Conservation (phyloP, 2,797 vertebrate species). For the Myotis myotis region DNA sequence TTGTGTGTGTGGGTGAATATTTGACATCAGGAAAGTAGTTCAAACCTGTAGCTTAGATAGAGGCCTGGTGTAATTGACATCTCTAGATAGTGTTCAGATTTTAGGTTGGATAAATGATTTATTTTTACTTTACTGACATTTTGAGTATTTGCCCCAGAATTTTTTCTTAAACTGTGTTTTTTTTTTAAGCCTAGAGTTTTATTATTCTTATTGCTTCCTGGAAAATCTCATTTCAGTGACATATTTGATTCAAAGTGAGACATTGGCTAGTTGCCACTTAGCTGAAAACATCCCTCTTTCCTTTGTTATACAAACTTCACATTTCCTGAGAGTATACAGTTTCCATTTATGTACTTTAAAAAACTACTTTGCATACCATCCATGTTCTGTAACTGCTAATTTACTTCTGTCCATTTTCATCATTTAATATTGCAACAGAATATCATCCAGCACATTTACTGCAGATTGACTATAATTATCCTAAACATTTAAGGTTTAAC, state of each 20-base stretch:
- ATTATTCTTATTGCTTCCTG: constrained; percentile 57
- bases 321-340: constrained; percentile 49
- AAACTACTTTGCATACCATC: not conserved
- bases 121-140: constrained; percentile 48
- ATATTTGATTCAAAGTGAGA: constrained; percentile 61
- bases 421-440: constrained; percentile 14
- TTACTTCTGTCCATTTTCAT: constrained; percentile 46
- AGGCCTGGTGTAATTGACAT: constrained; percentile 32
- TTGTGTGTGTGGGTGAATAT: not conserved
- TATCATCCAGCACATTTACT: not conserved
- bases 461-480: constrained; percentile 40
- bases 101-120: constrained; percentile 46
- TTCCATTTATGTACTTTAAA: constrained; percentile 33
- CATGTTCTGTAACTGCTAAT: not conserved
- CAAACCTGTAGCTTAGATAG: not conserved
- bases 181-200: constrained; percentile 62
- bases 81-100: constrained; percentile 20
- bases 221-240: constrained; percentile 60
- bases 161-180: constrained; percentile 49
- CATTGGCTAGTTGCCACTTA: constrained; percentile 54
- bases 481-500: constrained; percentile 16
- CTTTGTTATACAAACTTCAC: constrained; percentile 20
- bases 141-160: constrained; percentile 47
- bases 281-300: not conserved
- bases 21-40: constrained; percentile 47